phyloP scores from a whole-genome alignment of 1,140 invertebrate genomes.

The Penaeus japonicus region DNA sequence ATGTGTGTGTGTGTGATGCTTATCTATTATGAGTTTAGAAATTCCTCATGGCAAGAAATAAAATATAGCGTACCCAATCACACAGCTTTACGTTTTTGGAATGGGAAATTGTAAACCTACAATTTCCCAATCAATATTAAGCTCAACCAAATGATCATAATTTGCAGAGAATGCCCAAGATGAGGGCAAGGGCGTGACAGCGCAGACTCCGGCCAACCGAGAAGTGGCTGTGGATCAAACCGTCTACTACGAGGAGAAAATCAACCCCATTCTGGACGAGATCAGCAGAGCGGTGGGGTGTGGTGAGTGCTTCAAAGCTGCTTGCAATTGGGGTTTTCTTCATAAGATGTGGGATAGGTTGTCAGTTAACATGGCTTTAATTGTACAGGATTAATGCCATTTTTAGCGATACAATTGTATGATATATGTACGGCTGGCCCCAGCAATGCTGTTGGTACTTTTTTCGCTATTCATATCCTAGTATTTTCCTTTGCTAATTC shows the following conservation, averaged over 20 bases:
- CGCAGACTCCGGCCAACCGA: not conserved
- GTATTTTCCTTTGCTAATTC: not conserved
- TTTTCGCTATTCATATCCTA: not conserved
- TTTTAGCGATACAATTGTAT: too few relatives aligned
- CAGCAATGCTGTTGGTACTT: too few relatives aligned
- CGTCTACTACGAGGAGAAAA: conserved; percentile 50
- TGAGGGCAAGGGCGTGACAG: not conserved
- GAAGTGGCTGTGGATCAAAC: conserved; percentile 49
- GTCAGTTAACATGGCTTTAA: not conserved
- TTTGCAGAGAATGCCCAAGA: not conserved
- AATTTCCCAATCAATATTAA: not conserved
- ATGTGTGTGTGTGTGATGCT: too few relatives aligned
- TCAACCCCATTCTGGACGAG: conserved; percentile 63
- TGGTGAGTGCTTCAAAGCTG: conserved; percentile 37
- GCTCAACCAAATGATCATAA: not conserved
- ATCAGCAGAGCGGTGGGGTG: conserved; percentile 54
- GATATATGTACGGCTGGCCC: too few relatives aligned
- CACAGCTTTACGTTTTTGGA: too few relatives aligned
- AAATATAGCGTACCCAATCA: too few relatives aligned
- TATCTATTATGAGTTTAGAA: too few relatives aligned
- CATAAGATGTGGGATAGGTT: not conserved
- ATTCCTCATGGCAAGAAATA: too few relatives aligned
- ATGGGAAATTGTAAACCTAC: too few relatives aligned
- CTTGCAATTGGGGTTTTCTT: not conserved
- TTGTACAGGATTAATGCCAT: too few relatives aligned